Evolutionary conservation across 2,113 vertebrate genomes (phyloP).

Genomic region (Myrmecobius fasciatus): DNA sequence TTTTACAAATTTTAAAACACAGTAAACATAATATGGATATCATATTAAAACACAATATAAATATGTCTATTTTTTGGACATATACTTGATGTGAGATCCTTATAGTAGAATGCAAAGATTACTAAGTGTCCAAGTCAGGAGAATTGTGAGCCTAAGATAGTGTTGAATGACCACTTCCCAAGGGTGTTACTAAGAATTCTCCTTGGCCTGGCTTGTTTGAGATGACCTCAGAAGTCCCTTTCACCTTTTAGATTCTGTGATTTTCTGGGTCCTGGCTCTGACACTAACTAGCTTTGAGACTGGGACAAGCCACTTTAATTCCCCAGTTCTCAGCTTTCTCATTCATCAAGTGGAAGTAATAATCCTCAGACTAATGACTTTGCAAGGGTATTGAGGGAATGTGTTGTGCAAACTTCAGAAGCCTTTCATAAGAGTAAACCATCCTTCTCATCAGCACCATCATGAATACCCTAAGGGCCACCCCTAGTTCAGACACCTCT

Average conservation of each 20-base stretch:
- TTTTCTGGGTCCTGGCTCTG: not conserved
- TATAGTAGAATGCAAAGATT: not conserved
- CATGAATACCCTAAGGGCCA: not conserved
- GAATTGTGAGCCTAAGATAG: not conserved
- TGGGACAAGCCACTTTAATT: not conserved
- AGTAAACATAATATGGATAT: not conserved
- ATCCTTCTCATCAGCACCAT: not conserved
- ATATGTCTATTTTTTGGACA: not conserved
- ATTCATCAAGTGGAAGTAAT: not conserved
- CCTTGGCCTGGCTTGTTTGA: not conserved
- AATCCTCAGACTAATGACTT: not conserved
- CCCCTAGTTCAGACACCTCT: not conserved
- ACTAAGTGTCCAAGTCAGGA: not conserved
- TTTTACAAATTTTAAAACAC: not conserved
- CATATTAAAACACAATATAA: too few relatives aligned
- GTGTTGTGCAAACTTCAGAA: not conserved
- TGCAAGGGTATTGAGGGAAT: not conserved
- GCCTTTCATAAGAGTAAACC: not conserved
- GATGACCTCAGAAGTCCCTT: not conserved
- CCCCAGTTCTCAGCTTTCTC: not conserved
- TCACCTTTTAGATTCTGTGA: not conserved
- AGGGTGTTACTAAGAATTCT: not conserved
- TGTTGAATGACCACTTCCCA: not conserved
- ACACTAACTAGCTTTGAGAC: not conserved
- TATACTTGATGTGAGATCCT: not conserved